Base-by-base conservation (phyloP, 2,888 invertebrate species). In the Sphaerophoria rueppellii region DNA sequence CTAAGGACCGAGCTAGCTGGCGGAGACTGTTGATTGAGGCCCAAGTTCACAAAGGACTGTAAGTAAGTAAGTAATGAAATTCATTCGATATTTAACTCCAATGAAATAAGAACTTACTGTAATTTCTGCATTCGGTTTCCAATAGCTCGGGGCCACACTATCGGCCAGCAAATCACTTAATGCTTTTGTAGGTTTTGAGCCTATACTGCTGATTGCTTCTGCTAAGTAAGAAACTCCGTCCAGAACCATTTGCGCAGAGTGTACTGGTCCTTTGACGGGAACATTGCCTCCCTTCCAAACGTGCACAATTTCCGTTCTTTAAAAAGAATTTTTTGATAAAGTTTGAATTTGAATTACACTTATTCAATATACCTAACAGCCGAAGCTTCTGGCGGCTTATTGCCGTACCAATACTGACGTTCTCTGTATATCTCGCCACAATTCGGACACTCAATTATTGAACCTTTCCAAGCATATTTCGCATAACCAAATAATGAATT, bases 321-420 rank as follows among this genome's bases (percentile, higher is more conserved):
- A 46, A 24, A 35, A n/a, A 11, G 2, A 43, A 7, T 11, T n/a
- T 32, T 40, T 34, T 52, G 11, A 34, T n/a, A n/a, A 40, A 12
- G 2, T 24, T 60, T 9, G n/a, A 5, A 7, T n/a, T 7, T 40
- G 16, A 46, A 40, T 32, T 82, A 87, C 86, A 2, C 40, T 40
- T 4, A 40, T 4, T 40, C 4, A 9, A 43, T 11, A 43, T 87
- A 90, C 90, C 90, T 88, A 12, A 96, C 95, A 11, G 94, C 95
- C 37, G 93, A 91, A 82, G 95, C 94, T 89, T 95, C 95, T 0
- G 96, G 95, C 82, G 94, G 93, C 87, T 94, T 94, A 89, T 96
- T 96, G 5, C 96, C 96, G 90, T 95, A 96, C 96, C 96, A 97
- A 90, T 95, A 95, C 89, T 96, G 95, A 34, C 96, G 93, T 88